Percentiles rank a stretch among this genome's conserved stretches.
phyloP scores from a whole-genome alignment of 2,888 invertebrate genomes.

The Torymus texanus region DNA sequence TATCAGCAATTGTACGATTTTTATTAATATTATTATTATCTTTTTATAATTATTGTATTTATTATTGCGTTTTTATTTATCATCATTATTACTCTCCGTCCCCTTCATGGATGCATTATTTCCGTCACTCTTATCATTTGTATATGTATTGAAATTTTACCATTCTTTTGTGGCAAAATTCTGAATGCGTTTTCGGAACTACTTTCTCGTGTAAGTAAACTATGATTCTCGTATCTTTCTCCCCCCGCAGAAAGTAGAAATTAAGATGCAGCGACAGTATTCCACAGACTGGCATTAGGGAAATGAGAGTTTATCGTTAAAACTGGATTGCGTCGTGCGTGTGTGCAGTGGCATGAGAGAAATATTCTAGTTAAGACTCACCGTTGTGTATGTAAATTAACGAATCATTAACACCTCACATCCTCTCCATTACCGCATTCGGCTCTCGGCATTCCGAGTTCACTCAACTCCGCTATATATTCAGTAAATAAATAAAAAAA shows the following conservation, averaged over 20 bases:
- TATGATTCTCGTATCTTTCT: conserved; percentile 33
- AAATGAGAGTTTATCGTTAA: conserved; percentile 70
- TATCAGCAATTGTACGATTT: conserved; percentile 29
- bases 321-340: conserved; percentile 66
- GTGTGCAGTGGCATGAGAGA: conserved; percentile 72
- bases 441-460: conserved; percentile 47
- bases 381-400: conserved; percentile 66
- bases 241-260: conserved; percentile 58
- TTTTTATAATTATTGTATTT: conserved; percentile 20
- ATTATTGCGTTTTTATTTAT: conserved; percentile 23
- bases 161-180: too few relatives aligned
- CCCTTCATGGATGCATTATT: neutral
- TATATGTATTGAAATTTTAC: neutral
- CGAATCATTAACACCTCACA: conserved; percentile 58
- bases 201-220: conserved; percentile 17
- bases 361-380: conserved; percentile 62
- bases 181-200: neutral
- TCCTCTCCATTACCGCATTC: conserved; percentile 42
- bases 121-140: neutral
- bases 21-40: conserved; percentile 31
- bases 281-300: conserved; percentile 71
- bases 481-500: conserved; percentile 22
- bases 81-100: conserved; percentile 34
- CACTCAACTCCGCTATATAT: conserved; percentile 12
- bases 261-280: conserved; percentile 69